A percentile compares a stretch with the other conserved stretches of the same genome.
Conservation (phyloP, 2,888 invertebrate genomes). For the Sphaerophoria rueppellii region DNA sequence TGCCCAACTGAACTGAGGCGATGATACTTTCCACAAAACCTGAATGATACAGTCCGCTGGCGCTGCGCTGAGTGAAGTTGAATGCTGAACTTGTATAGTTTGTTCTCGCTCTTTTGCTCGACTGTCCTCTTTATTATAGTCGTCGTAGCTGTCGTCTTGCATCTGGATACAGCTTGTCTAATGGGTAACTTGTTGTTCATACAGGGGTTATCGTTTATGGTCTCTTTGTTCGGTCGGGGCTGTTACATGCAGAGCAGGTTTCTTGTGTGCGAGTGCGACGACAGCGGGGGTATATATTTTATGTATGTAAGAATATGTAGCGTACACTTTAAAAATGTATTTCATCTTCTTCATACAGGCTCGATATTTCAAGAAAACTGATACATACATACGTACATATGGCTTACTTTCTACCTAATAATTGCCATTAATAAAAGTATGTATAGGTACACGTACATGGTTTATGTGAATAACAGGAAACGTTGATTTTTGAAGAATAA, state of each 20-base stretch:
- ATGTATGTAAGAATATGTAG: background rate
- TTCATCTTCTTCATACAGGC: background rate
- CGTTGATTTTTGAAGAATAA: too few relatives aligned
- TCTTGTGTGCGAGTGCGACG: conserved; percentile 33
- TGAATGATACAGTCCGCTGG: conserved; percentile 23
- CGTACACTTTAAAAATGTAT: background rate
- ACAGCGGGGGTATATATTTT: conserved; percentile 24
- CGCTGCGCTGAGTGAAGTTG: background rate
- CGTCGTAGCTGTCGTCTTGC: background rate
- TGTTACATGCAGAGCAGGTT: conserved; percentile 54
- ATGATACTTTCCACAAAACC: conserved; percentile 24
- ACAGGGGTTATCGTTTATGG: conserved; percentile 47
- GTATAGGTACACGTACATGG: too few relatives aligned
- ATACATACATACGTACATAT: background rate
- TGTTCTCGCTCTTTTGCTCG: conserved; percentile 47
- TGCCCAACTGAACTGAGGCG: conserved; percentile 32
- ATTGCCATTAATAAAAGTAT: too few relatives aligned
- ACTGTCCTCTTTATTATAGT: background rate
- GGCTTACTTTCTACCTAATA: too few relatives aligned
- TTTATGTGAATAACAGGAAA: too few relatives aligned
- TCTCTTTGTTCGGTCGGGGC: conserved; percentile 67
- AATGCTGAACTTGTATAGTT: background rate
- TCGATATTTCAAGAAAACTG: background rate
- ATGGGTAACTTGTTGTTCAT: conserved; percentile 32
- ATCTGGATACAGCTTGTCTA: background rate